Conservation (phyloP, 1,140 invertebrate species). For the Zaprionus ornatus region DNA sequence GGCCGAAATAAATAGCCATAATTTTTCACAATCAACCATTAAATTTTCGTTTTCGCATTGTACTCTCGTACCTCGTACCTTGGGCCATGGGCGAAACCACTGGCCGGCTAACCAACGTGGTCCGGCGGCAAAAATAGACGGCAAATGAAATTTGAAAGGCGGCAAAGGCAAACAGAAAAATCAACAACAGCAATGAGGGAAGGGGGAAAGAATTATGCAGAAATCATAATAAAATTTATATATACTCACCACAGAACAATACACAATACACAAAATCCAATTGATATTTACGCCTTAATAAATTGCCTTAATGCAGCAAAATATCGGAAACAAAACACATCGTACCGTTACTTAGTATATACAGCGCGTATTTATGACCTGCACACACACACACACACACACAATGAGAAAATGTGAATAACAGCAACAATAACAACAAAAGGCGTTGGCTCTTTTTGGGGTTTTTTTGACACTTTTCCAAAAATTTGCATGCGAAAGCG, state of each 20-base stretch:
- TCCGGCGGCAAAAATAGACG: constrained; percentile 48
- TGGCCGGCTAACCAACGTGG: background rate
- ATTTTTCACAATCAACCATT: constrained; percentile 37
- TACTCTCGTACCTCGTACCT: constrained; percentile 5
- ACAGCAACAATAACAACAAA: constrained; percentile 9
- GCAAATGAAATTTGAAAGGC: constrained; percentile 26
- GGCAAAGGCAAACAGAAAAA: background rate
- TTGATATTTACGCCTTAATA: constrained; percentile 44
- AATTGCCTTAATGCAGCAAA: constrained; percentile 36
- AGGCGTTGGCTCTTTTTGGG: constrained; percentile 15
- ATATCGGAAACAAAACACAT: constrained; percentile 35
- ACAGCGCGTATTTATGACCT: background rate
- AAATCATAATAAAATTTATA: constrained; percentile 15
- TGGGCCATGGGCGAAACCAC: constrained; percentile 5
- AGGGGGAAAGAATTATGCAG: background rate
- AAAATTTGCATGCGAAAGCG: constrained; percentile 34
- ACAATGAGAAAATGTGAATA: background rate
- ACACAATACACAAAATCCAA: constrained; percentile 46
- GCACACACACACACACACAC: background rate
- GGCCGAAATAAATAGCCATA: constrained; percentile 27
- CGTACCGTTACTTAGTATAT: background rate
- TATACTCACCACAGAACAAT: constrained; percentile 52
- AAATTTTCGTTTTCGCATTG: constrained; percentile 39
- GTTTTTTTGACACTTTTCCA: constrained; percentile 30
- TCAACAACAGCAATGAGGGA: constrained; percentile 1